Percentiles rank a stretch among this genome's conserved stretches.
Conservation (phyloP, 2,888 invertebrate genomes). For the Taenaris catops region DNA sequence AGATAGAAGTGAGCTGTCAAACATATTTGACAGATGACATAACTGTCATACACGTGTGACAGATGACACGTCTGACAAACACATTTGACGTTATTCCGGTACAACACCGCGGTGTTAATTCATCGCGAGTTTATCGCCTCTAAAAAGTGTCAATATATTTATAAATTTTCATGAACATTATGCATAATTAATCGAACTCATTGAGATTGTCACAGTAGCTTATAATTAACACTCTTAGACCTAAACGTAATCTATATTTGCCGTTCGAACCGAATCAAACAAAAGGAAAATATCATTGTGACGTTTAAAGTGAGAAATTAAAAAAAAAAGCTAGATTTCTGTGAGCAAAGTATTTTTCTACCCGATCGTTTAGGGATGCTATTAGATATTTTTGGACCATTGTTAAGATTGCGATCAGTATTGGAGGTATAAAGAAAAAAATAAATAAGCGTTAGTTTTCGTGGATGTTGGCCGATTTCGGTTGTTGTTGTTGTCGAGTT, state of each 20-base stretch:
- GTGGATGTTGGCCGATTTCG: constrained; percentile 52
- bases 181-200: constrained; percentile 51
- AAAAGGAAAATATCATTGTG: constrained; percentile 36
- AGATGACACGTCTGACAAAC: constrained; percentile 8
- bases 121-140: constrained; percentile 13
- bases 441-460: constrained; percentile 59
- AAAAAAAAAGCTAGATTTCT: constrained; percentile 57
- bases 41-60: constrained; percentile 14
- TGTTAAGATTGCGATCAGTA: constrained; percentile 76
- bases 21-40: constrained; percentile 17
- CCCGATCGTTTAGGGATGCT: constrained; percentile 74
- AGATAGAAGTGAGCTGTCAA: constrained; percentile 13
- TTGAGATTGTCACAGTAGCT: constrained; percentile 66
- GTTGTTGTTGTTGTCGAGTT: constrained; percentile 50
- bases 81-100: constrained; percentile 20
- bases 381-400: constrained; percentile 80
- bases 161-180: constrained; percentile 57
- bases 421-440: constrained; percentile 51
- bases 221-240: constrained; percentile 71
- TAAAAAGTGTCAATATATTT: constrained; percentile 11
- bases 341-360: constrained; percentile 76
- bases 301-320: constrained; percentile 41
- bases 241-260: constrained; percentile 49
- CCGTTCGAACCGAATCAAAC: constrained; percentile 47
- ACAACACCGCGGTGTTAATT: constrained; percentile 17